A percentile compares a stretch with the other conserved stretches of the same genome.
These are phyloP conservation scores for Cassiopea xamachana DNA, from an alignment of 30 jellyfish, hydroid and myxozoan species.

Conservation along the genomic window DNA sequence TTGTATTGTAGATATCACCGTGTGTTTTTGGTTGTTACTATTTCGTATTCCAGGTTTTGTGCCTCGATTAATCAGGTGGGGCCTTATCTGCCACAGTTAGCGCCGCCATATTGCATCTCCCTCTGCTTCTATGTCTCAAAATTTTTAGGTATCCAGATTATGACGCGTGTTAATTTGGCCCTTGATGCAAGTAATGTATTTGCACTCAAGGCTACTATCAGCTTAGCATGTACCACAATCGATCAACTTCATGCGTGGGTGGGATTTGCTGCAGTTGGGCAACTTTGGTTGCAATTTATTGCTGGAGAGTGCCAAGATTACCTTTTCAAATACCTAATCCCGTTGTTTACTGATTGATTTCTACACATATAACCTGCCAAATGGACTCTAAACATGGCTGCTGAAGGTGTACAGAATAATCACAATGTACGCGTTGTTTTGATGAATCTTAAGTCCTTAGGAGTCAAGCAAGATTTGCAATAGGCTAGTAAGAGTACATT, in stretches of 20 bases:
- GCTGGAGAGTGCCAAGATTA: slow-evolving; percentile 2
- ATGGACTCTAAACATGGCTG: not conserved
- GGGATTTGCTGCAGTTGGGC: not conserved
- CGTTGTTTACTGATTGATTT: not conserved
- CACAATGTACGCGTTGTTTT: not conserved
- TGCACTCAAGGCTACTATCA: not conserved
- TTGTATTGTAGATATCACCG: no score
- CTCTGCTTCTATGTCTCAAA: no score
- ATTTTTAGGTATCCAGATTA: no score
- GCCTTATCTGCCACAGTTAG: no score
- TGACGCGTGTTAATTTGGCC: no score
- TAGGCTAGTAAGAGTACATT: not conserved
- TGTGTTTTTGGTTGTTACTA: no score
- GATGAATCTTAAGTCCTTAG: not conserved
- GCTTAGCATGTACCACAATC: not conserved
- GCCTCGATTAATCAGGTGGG: no score
- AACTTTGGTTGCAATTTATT: not conserved
- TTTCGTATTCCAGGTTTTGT: no score
- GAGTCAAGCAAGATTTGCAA: not conserved
- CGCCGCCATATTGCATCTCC: no score
- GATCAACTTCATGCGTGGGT: slow-evolving; percentile 7
- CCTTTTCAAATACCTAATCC: not conserved
- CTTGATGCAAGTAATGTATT: not conserved
- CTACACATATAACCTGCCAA: not conserved
- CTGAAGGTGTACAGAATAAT: not conserved